phyloP scores from a whole-genome alignment of 1,140 invertebrate species.

The Oreohelix idahoensis region DNA sequence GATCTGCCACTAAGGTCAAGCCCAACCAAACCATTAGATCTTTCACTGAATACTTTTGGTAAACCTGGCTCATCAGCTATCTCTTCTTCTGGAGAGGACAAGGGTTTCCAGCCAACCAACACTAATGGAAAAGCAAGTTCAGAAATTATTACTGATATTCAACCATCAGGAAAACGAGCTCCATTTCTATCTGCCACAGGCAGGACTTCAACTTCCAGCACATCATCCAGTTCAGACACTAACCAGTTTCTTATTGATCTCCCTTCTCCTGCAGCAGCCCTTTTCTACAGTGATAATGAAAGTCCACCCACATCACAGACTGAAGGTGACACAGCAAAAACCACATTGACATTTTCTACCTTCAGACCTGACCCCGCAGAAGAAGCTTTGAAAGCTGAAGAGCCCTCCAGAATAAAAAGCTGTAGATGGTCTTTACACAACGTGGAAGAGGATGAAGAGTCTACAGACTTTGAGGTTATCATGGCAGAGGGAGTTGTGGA shows the following conservation, averaged over 20 bases:
- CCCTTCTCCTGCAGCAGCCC: slow-evolving; percentile 57
- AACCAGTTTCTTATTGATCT: slow-evolving; percentile 52
- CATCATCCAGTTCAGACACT: slow-evolving; percentile 12
- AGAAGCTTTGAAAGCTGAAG: slow-evolving; percentile 7
- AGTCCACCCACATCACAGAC: slow-evolving; percentile 42
- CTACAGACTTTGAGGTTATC: slow-evolving; percentile 23
- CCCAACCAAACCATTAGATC: neutral
- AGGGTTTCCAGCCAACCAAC: neutral
- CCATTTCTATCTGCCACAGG: neutral
- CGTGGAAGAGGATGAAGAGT: slow-evolving; percentile 15
- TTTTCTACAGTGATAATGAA: slow-evolving; percentile 51
- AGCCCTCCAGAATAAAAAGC: neutral
- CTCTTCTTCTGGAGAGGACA: neutral
- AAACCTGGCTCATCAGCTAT: neutral
- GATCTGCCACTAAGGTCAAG: neutral
- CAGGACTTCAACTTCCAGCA: neutral
- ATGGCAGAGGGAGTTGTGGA: slow-evolving; percentile 39
- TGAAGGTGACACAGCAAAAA: neutral
- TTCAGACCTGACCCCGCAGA: slow-evolving; percentile 48
- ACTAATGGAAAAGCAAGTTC: neutral
- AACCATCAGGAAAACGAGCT: slow-evolving; percentile 13
- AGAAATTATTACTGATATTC: neutral
- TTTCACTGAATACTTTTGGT: slow-evolving; percentile 2
- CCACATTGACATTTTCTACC: slow-evolving; percentile 47
- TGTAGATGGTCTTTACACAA: slow-evolving; percentile 30